phyloP scores from a whole-genome alignment of 30 jellyfish, hydroid and myxozoan species.

The Haliclystus octoradiatus region DNA sequence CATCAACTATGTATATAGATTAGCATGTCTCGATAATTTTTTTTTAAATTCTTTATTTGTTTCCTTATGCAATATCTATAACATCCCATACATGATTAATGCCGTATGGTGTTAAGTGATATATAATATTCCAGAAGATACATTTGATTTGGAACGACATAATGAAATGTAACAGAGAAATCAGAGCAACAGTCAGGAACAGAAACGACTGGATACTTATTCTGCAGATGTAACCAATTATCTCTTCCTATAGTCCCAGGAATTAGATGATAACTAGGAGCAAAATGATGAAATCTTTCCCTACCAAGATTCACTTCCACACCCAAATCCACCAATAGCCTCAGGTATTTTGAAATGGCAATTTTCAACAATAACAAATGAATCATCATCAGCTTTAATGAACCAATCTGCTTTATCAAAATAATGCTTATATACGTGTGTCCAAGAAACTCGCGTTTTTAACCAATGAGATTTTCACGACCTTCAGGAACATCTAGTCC shows the following conservation, averaged over 20 bases:
- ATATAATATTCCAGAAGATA: conserved; percentile 63
- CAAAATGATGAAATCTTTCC: conserved; percentile 82
- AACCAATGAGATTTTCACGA: conserved; percentile 84
- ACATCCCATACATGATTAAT: conserved; percentile 20
- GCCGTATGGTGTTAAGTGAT: conserved; percentile 75
- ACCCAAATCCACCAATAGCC: too few relatives aligned
- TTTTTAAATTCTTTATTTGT: too few relatives aligned
- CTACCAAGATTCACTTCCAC: conserved; percentile 94
- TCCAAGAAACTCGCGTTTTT: conserved; percentile 90
- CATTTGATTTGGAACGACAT: conserved; percentile 62
- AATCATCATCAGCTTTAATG: conserved; percentile 93
- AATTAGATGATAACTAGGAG: conserved; percentile 57
- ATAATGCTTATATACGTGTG: conserved; percentile 67
- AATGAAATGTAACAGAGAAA: conserved; percentile 79
- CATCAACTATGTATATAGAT: too few relatives aligned
- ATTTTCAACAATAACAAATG: conserved; percentile 85
- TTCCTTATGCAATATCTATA: too few relatives aligned
- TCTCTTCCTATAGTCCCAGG: conserved; percentile 52
- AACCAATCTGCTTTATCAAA: conserved; percentile 95
- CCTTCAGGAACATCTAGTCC: conserved; percentile 93
- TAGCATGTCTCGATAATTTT: too few relatives aligned
- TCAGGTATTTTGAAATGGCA: conserved; percentile 80
- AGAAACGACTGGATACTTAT: conserved; percentile 40
- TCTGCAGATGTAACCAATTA: conserved; percentile 86
- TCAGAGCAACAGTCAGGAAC: conserved; percentile 98